Conservation (phyloP, 1,140 invertebrate genomes). For the Drosophila kepulauana region DNA sequence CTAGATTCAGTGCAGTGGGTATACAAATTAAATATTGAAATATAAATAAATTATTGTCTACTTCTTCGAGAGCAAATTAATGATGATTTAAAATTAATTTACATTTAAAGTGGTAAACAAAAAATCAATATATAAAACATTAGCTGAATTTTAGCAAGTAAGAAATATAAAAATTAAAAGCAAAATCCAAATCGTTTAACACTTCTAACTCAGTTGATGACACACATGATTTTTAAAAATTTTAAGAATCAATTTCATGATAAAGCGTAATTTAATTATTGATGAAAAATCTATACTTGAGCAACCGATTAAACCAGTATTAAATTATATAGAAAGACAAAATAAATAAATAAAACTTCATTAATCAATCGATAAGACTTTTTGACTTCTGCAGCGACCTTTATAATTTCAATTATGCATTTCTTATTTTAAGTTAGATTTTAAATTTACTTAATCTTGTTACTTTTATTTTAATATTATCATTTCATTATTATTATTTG, state of each 20-base stretch:
- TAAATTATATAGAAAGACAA: slow-evolving; percentile 76
- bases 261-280: slow-evolving; percentile 33
- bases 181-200: slow-evolving; percentile 31
- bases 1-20: background rate
- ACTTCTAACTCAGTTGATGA: slow-evolving; percentile 30
- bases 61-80: slow-evolving; percentile 64
- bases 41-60: slow-evolving; percentile 9
- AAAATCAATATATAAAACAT: slow-evolving; percentile 31
- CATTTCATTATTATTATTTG: slow-evolving; percentile 21
- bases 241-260: slow-evolving; percentile 48
- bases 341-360: slow-evolving; percentile 77
- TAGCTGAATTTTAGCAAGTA: slow-evolving; percentile 73
- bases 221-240: slow-evolving; percentile 41
- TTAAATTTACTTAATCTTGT: slow-evolving; percentile 27
- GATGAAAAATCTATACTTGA: slow-evolving; percentile 57
- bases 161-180: slow-evolving; percentile 34
- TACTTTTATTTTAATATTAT: slow-evolving; percentile 22
- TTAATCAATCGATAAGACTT: slow-evolving; percentile 59
- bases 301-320: slow-evolving; percentile 72
- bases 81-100: slow-evolving; percentile 51
- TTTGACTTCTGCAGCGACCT: background rate
- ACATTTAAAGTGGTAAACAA: slow-evolving; percentile 35
- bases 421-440: slow-evolving; percentile 16
- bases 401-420: slow-evolving; percentile 1
- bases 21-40: background rate